phyloP scores from a whole-genome alignment of 1,140 invertebrate genomes.

The Stegodyphus mimosarum region DNA sequence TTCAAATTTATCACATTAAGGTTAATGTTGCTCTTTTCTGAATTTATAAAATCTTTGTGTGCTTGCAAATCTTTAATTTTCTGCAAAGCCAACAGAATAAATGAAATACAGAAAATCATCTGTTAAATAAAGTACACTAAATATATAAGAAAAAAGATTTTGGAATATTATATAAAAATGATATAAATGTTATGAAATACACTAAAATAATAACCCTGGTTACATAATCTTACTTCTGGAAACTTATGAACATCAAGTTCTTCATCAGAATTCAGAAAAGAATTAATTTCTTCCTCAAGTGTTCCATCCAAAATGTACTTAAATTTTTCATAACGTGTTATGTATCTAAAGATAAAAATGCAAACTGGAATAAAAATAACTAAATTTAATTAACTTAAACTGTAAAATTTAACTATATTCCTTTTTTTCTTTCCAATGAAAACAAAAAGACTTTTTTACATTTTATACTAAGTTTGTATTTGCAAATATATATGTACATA shows the following conservation, averaged over 20 bases:
- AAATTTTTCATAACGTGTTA: slow-evolving; percentile 38
- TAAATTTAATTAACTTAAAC: too few relatives aligned
- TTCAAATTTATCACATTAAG: slow-evolving; percentile 42
- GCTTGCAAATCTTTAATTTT: slow-evolving; percentile 47
- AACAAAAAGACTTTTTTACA: too few relatives aligned
- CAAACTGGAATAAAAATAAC: too few relatives aligned
- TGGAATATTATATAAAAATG: not conserved
- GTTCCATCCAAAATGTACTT: slow-evolving; percentile 47
- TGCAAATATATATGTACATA: too few relatives aligned
- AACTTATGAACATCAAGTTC: slow-evolving; percentile 27
- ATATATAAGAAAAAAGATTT: too few relatives aligned
- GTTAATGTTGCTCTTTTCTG: slow-evolving; percentile 37
- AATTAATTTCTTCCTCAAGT: slow-evolving; percentile 19
- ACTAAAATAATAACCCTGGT: not conserved
- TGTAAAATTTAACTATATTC: too few relatives aligned
- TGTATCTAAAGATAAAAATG: slow-evolving; percentile 4
- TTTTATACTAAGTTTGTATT: too few relatives aligned
- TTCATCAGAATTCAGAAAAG: slow-evolving; percentile 27
- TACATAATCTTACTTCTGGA: slow-evolving; percentile 21
- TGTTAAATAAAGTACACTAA: too few relatives aligned
- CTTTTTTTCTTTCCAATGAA: too few relatives aligned
- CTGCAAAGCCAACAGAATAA: slow-evolving; percentile 19
- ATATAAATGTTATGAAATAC: not conserved
- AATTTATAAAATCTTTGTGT: slow-evolving; percentile 10
- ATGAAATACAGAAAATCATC: not conserved